Evolutionary conservation across 1,140 invertebrate species (phyloP), one percentile per base, ranked within the genome.

Genomic region (Riptortus pedestris): DNA sequence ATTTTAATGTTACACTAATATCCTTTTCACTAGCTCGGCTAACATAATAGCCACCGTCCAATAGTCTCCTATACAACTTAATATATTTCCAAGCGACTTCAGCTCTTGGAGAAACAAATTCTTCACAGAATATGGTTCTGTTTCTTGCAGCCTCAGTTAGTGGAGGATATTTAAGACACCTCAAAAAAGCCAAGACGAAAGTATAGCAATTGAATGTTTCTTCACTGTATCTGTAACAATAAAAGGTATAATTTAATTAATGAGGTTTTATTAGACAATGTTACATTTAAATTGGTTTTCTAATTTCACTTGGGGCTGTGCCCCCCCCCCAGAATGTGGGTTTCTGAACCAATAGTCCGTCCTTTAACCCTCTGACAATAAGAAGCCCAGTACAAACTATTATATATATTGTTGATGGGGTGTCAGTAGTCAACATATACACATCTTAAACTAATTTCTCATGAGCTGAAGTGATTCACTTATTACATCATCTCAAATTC

Each of bases 51-150:
- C 70, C 68, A 29, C 66, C 65, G 60, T 71, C 65, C 43, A 66
- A 65, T 0, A 88, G 73, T 69, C 85, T 81, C 64, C 87, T 79
- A 72, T 87, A 90, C 2, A 89, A 74, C 9, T 85, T 85, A 63
- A 90, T 89, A 72, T 90, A 90, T 74, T 89, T 89, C 29, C 85
- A 85, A 7, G 87, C 87, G 47, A 83, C 79, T 29, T 82, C 83
- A 28, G 86, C 87, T 67, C 83, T 75, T 2, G 86, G 86, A 63
- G 87, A 79, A 61, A 90, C 86, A 74, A 85, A 88, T 68, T 83
- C 80, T 73, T 86, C 83, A 70, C 87, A 90, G 73, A 90, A 89
- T 24, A 75, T 72, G 55, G 81, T 82, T 64, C 80, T 80, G 69
- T 80, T 84, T 45, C 75, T 71, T 33, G 84, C 84, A 52, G 81